Evolutionary conservation across 2,888 invertebrate species (phyloP), one percentile per base, ranked within the genome.

Genomic region (Leptarthrus brevirostris): DNA sequence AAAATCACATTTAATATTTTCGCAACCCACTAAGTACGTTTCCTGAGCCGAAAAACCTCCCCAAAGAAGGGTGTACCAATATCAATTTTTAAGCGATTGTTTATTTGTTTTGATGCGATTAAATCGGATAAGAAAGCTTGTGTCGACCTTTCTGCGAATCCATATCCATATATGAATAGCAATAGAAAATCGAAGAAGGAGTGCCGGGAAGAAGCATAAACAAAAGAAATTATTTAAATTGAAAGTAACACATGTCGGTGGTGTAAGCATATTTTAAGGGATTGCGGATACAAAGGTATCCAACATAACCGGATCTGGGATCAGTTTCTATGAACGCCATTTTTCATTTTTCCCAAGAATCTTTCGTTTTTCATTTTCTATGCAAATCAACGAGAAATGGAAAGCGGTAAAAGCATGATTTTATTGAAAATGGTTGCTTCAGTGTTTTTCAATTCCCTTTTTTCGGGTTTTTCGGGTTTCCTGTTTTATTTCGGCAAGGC

Each of bases 141-240:
- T 24, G 64, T 26, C 47, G 64, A 47, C 64, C 64, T 64, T 64
- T 64, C 24, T 47, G 22, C 47, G 64, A 64, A 47, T 64, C 47
- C 64, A 26, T 47, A 64, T 47, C 24, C 64, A 64, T 47, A 64
- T 64, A 24, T 64, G 64, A 64, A 47, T 47, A 64, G 64, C 40
- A 40, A n/a, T 40, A 40, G 40, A 44, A 61, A 61, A 30, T 61
- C 44, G 12, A 24, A 61, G 16, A 4, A 3, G 10, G 22, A 61
- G 30, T 18, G n/a, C n/a, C n/a, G n/a, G n/a, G n/a, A n/a, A n/a
- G n/a, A n/a, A n/a, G n/a, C n/a, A 64, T 64, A 64, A 64, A 47
- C 44, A 64, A 64, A 64, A 47, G 64, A 64, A 64, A 64, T 64
- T 64, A 64, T 64, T 64, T 64, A 64, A 64, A 64, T 64, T 64